Evolutionary conservation across 1,140 invertebrate species (phyloP).

Genomic region (Argopecten irradians): DNA sequence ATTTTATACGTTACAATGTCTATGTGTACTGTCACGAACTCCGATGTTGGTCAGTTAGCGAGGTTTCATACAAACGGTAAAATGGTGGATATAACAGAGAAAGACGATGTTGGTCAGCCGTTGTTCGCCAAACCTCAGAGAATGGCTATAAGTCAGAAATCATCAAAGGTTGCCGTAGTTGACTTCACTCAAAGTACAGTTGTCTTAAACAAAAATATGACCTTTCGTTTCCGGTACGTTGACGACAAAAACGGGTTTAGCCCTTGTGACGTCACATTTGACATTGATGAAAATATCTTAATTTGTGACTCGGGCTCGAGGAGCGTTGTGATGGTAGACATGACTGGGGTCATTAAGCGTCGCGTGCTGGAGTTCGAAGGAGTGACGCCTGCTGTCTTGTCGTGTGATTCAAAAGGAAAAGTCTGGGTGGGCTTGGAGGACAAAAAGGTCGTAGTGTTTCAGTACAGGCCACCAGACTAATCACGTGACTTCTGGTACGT

Average conservation of each 20-base stretch:
- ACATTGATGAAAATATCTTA: neutral
- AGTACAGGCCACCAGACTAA: neutral
- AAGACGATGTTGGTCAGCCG: neutral
- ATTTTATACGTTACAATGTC: neutral
- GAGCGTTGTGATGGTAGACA: neutral
- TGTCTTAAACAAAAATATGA: neutral
- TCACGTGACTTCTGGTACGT: neutral
- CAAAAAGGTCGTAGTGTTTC: neutral
- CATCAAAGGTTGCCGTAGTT: neutral
- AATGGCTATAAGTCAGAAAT: neutral
- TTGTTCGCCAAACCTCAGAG: neutral
- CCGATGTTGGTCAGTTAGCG: neutral
- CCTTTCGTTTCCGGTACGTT: neutral
- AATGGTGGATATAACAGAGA: neutral
- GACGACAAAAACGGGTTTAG: neutral
- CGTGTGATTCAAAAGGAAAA: neutral
- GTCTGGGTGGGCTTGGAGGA: neutral
- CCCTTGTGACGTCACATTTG: neutral
- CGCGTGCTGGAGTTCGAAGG: neutral
- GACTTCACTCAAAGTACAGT: neutral
- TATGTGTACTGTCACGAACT: neutral
- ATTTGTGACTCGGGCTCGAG: neutral
- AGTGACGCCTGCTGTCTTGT: neutral
- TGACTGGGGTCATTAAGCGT: neutral
- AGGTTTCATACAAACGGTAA: neutral